These are phyloP conservation scores for Lates calcarifer DNA, from an alignment of 2,113 vertebrate genomes.

Conservation along the genomic window DNA sequence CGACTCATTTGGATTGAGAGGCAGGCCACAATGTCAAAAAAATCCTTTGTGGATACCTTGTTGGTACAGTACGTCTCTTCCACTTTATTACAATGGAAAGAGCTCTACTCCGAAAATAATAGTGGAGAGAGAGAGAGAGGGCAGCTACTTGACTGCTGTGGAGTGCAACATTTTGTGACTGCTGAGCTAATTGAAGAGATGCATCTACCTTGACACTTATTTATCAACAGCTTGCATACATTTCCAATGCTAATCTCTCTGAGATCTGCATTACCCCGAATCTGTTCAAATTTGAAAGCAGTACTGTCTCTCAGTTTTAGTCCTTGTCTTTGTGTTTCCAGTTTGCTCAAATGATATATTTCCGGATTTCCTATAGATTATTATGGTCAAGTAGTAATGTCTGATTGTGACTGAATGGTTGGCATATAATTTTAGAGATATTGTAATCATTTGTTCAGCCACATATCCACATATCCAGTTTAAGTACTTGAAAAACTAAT, in stretches of 20 bases:
- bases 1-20: constrained; percentile 34
- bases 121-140: background rate
- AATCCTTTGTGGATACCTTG: constrained; percentile 41
- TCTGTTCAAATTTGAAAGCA: constrained; percentile 3
- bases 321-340: constrained; percentile 1
- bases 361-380: background rate
- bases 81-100: constrained; percentile 10
- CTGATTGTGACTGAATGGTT: too few relatives aligned
- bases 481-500: background rate
- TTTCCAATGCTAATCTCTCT: constrained; percentile 50
- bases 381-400: background rate
- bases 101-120: background rate
- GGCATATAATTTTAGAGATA: too few relatives aligned
- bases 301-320: constrained; percentile 28
- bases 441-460: background rate
- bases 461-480: background rate
- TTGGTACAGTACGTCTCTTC: constrained; percentile 21
- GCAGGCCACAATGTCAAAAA: constrained; percentile 39
- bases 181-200: constrained; percentile 56
- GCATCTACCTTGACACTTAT: constrained; percentile 52
- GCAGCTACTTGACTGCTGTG: constrained; percentile 36
- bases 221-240: constrained; percentile 38
- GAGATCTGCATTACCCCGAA: background rate
- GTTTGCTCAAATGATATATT: background rate
- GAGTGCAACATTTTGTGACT: constrained; percentile 29